These are phyloP conservation scores for Euwallacea similis DNA, from an alignment of 1,140 invertebrate species.

Conservation along the genomic window DNA sequence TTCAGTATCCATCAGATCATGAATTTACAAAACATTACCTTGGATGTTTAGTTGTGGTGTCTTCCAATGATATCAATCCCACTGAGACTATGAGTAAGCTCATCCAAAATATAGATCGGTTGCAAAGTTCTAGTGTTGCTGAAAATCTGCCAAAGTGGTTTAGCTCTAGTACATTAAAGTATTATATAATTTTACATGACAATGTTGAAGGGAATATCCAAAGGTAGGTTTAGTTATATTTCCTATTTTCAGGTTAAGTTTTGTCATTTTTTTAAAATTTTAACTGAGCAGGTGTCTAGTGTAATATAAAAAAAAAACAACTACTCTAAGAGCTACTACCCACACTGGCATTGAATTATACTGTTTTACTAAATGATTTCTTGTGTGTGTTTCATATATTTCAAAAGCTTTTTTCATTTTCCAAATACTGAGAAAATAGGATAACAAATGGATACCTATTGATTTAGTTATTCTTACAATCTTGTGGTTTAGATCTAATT, in stretches of 20 bases:
- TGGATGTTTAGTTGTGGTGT: constrained; percentile 86
- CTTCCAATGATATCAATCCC: constrained; percentile 78
- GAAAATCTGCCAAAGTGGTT: constrained; percentile 91
- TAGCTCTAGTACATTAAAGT: constrained; percentile 78
- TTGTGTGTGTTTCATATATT: no score
- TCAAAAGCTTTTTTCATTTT: no score
- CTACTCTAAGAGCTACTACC: neutral
- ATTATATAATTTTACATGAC: constrained; percentile 76
- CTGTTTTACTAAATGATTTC: no score
- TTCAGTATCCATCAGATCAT: constrained; percentile 90
- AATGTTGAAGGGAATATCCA: constrained; percentile 35
- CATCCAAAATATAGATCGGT: constrained; percentile 76
- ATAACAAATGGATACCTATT: no score
- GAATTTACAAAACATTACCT: constrained; percentile 93
- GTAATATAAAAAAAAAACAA: neutral
- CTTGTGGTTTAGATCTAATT: no score
- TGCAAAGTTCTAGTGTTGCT: constrained; percentile 68
- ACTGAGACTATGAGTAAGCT: constrained; percentile 76
- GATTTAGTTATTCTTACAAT: no score
- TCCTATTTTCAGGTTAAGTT: neutral
- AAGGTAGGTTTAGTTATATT: constrained; percentile 25
- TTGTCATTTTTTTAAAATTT: neutral
- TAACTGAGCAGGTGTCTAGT: neutral
- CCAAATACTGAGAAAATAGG: no score
- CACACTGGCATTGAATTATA: no score